Conservation (phyloP, 1,140 invertebrate genomes). For the Plectrocnemia conspersa region DNA sequence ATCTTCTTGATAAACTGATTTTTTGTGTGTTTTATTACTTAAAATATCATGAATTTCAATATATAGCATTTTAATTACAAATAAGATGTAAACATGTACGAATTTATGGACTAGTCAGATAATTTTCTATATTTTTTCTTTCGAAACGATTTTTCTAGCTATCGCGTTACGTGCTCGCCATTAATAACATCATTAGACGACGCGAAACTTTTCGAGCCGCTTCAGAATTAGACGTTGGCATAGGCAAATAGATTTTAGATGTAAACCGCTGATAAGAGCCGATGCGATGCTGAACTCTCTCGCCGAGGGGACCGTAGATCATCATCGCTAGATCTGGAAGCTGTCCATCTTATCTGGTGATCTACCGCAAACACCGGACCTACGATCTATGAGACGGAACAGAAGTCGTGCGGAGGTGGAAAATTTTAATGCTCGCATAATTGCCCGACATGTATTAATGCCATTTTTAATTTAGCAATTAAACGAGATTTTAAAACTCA, state of each 20-base stretch:
- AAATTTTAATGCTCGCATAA: too few species aligned
- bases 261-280: constrained; percentile 2
- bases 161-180: background rate
- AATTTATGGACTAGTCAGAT: too few species aligned
- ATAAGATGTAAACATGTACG: too few species aligned
- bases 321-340: constrained; percentile 28
- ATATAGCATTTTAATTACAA: too few species aligned
- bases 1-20: too few species aligned
- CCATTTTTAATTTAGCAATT: background rate
- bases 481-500: background rate
- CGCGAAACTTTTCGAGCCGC: background rate
- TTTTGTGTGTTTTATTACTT: too few species aligned
- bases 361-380: constrained; percentile 15
- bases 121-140: too few species aligned
- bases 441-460: too few species aligned
- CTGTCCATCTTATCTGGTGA: constrained; percentile 27
- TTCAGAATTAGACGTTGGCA: constrained; percentile 19
- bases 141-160: too few species aligned
- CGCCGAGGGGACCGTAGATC: constrained; percentile 20
- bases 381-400: constrained; percentile 8
- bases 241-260: constrained; percentile 10
- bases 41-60: too few species aligned
- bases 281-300: constrained; percentile 12
- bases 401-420: constrained; percentile 15
- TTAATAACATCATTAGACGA: constrained; percentile 19